A percentile compares a stretch with the other conserved stretches of the same genome.
Conservation (phyloP, 2,113 vertebrate species). For the Falcunculus frontatus region DNA sequence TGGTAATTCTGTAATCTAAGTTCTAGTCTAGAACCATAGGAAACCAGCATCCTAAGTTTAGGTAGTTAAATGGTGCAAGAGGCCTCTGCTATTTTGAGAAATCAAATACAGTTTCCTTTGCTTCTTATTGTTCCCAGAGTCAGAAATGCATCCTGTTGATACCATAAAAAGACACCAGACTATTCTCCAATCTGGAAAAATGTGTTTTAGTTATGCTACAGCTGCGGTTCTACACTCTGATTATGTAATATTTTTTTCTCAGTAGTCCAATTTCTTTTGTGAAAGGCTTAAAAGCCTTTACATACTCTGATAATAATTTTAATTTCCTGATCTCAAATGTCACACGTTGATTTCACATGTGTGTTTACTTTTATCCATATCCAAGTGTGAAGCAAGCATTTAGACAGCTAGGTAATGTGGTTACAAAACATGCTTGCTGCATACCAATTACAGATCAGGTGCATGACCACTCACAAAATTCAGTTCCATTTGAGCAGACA, state of each 20-base stretch:
- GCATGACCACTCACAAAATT: not conserved
- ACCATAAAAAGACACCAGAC: not conserved
- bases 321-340: not conserved
- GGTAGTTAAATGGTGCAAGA: not conserved
- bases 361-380: not conserved
- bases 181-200: not conserved
- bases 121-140: not conserved
- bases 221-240: not conserved
- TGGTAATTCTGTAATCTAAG: not conserved
- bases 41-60: not conserved
- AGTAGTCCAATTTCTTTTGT: not conserved
- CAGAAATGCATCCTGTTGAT: not conserved
- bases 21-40: not conserved
- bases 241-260: not conserved
- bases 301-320: not conserved
- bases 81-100: not conserved
- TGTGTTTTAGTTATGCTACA: not conserved
- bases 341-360: not conserved
- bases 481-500: not conserved
- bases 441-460: not conserved
- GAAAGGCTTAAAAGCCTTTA: not conserved
- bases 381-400: not conserved
- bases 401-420: not conserved
- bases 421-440: not conserved
- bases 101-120: not conserved